A percentile compares a stretch with the other conserved stretches of the same genome.
Evolutionary conservation across 2,113 vertebrate species (phyloP).

Genomic region (Centropus unirufus): DNA sequence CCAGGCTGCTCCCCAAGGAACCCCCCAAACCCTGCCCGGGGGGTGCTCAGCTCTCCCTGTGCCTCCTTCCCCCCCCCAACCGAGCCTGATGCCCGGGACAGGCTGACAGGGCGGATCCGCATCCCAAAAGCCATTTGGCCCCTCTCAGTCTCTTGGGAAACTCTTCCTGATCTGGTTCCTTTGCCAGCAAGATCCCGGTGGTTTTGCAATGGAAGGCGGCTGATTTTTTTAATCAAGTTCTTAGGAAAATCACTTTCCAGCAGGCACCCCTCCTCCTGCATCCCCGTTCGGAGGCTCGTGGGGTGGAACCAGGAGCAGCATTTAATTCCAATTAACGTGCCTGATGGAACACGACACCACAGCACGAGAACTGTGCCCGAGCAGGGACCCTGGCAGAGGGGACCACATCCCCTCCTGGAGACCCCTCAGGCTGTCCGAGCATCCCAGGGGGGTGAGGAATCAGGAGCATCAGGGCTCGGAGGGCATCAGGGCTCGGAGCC

Average conservation of each 20-base stretch:
- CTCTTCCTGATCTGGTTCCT: neutral
- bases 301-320: neutral
- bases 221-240: neutral
- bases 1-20: neutral
- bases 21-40: rapidly evolving
- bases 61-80: rapidly evolving
- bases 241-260: neutral
- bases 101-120: neutral
- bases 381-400: rapidly evolving
- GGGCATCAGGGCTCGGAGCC: rapidly evolving
- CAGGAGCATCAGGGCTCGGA: rapidly evolving
- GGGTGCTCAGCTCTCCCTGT: neutral
- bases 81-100: rapidly evolving
- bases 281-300: rapidly evolving
- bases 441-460: rapidly evolving
- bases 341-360: rapidly evolving
- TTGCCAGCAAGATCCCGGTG: neutral
- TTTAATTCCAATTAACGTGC: rapidly evolving
- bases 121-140: neutral
- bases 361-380: rapidly evolving
- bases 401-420: no score
- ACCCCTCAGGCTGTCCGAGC: rapidly evolving
- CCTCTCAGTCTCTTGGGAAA: neutral
- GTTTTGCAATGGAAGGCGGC: neutral
- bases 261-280: neutral